Evolutionary conservation across 2,113 vertebrate species (phyloP), one percentile per base, ranked within the genome.

Genomic region (Hippolais icterina): DNA sequence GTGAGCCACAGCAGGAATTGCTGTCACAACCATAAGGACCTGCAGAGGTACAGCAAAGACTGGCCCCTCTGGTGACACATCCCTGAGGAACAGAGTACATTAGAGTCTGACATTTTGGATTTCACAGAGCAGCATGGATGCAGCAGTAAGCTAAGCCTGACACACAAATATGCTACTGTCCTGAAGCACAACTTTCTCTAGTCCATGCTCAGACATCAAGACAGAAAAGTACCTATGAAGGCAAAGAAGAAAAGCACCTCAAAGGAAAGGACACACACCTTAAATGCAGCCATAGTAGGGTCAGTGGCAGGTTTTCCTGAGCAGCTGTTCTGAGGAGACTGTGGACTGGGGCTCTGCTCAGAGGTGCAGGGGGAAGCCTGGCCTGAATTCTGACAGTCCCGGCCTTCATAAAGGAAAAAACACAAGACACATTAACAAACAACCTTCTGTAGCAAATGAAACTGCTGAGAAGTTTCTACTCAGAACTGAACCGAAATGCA

Each of bases 341-440:
- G 99, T 9, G 99, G 99, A 82, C 99, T 99, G 28, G 98, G 98
- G 63, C 98, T 98, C 79, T 99, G 99, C 91, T 99, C 99, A 24
- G 98, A 97, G 2, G 98, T 85, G 60, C 98, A 98, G 0, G 99
- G 98, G 5, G 99, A 99, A 37, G 98, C 98, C 94, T 99, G 98
- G 83, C 98, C 97, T 35, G 99, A 98, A 88, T 96, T 97, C 33
- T 98, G 95, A 75, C 98, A 97, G 54, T 98, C 98, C 21, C 97
- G 96, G 75, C 94, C 99, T 98, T 96, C 23, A 83, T n/a, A 82
- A 80, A 89, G 65, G 77, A 92, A 93, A 74, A 91, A 75, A 84
- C 37, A 94, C 41, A 96, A 54, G 13, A 82, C 24, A 86, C 44
- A 68, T 80, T 52, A 93, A 59, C 41, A 64, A 90, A 69, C 21